Evolutionary conservation across 2,888 invertebrate species (phyloP).

Genomic region (Chironomus riparius): DNA sequence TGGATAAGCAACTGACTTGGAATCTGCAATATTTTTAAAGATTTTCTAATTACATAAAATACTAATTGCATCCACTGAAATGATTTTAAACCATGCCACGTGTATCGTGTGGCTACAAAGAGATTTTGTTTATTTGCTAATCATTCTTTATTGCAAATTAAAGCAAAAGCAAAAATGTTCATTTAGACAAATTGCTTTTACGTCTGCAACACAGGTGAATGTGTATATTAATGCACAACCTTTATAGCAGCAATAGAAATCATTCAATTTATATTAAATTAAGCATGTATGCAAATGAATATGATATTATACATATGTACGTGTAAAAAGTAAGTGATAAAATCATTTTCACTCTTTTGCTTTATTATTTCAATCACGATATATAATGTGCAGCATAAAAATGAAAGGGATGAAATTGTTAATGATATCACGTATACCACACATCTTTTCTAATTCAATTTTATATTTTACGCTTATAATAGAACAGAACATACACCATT

Average conservation of each 20-base stretch:
- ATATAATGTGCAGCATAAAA: neutral
- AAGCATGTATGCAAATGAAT: neutral
- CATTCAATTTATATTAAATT: neutral
- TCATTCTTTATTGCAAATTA: too few relatives aligned
- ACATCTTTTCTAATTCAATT: conserved; percentile 9
- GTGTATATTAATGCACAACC: too few relatives aligned
- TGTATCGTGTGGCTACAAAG: too few relatives aligned
- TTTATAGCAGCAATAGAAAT: neutral
- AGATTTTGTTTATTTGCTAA: too few relatives aligned
- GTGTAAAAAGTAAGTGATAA: neutral
- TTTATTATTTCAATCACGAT: conserved; percentile 26
- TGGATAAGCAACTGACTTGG: too few relatives aligned
- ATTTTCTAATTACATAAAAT: too few relatives aligned
- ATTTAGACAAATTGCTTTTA: too few relatives aligned
- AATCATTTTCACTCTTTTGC: conserved; percentile 13
- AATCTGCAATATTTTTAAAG: too few relatives aligned
- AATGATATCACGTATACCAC: conserved; percentile 20
- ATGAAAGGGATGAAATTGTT: neutral
- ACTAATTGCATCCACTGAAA: too few relatives aligned
- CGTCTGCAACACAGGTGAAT: too few relatives aligned
- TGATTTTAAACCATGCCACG: too few relatives aligned
- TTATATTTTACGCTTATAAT: neutral
- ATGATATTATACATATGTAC: neutral
- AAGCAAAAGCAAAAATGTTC: too few relatives aligned
- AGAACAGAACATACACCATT: neutral